Conservation (phyloP, 2,888 invertebrate species). For the Anticlea derivata region DNA sequence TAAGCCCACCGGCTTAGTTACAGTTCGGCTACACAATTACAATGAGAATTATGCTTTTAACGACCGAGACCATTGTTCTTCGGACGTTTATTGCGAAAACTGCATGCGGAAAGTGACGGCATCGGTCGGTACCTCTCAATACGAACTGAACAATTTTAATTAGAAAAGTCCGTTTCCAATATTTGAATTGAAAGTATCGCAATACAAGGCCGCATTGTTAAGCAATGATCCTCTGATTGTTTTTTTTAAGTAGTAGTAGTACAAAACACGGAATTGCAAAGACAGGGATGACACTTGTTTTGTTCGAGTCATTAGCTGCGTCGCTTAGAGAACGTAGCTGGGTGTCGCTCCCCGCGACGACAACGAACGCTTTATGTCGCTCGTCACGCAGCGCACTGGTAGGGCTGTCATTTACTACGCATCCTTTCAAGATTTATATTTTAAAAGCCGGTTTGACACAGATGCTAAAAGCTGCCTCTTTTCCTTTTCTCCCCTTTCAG, state of each 20-base stretch:
- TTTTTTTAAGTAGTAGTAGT: conserved; percentile 21
- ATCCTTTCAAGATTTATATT: conserved; percentile 14
- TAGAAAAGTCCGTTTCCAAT: conserved; percentile 17
- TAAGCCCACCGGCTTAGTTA: conserved; percentile 43
- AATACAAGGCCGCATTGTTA: conserved; percentile 14
- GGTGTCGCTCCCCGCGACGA: conserved; percentile 33
- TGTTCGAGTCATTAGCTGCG: conserved; percentile 41
- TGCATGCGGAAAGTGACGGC: conserved; percentile 42
- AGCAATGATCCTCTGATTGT: conserved; percentile 9
- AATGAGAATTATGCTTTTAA: conserved; percentile 55
- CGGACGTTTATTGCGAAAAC: conserved; percentile 49
- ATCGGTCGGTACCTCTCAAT: conserved; percentile 35
- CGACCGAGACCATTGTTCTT: conserved; percentile 54
- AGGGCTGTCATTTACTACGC: conserved; percentile 23
- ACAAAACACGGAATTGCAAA: conserved; percentile 23
- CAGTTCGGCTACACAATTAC: conserved; percentile 44
- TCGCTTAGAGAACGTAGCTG: conserved; percentile 26
- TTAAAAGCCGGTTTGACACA: conserved; percentile 13
- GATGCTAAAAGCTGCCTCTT: conserved; percentile 16
- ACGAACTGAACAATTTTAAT: conserved; percentile 31
- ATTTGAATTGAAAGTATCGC: conserved; percentile 15
- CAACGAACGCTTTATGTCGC: conserved; percentile 35
- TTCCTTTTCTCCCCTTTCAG: conserved; percentile 17
- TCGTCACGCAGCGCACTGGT: conserved; percentile 23
- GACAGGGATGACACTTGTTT: conserved; percentile 37